A percentile compares a stretch with the other conserved stretches of the same genome.
phyloP scores from a whole-genome alignment of 2,797 vertebrate species.

The Halcyon chelicuti region DNA sequence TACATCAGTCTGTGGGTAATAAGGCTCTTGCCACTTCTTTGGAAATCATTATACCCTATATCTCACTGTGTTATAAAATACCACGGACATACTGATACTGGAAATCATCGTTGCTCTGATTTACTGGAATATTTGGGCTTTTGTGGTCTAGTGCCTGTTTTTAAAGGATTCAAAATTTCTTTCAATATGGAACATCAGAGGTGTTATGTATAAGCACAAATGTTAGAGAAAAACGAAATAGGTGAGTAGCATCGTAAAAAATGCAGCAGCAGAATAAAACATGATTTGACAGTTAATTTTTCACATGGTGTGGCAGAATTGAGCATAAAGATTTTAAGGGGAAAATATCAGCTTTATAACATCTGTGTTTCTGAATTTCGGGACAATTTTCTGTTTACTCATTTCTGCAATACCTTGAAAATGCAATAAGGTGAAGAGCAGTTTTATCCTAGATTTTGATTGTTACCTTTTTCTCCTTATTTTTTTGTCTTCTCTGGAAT shows the following conservation, averaged over 20 bases:
- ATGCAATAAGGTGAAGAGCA: neutral
- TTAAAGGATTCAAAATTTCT: neutral
- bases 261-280: neutral
- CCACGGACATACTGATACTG: neutral
- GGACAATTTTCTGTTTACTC: neutral
- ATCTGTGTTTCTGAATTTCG: neutral
- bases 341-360: neutral
- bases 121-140: neutral
- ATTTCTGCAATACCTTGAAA: neutral
- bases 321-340: neutral
- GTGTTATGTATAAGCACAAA: fast-evolving
- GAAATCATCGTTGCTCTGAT: neutral
- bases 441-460: neutral
- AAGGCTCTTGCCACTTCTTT: neutral
- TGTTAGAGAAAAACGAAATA: neutral
- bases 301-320: neutral
- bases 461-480: neutral
- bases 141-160: neutral
- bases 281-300: neutral
- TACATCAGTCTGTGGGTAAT: neutral
- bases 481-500: neutral
- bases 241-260: neutral
- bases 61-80: neutral
- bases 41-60: neutral
- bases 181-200: neutral